Percentiles rank a stretch among this genome's conserved stretches.
These are phyloP conservation scores for Baronia brevicornis DNA, from an alignment of 2,888 invertebrate species.

Conservation along the genomic window DNA sequence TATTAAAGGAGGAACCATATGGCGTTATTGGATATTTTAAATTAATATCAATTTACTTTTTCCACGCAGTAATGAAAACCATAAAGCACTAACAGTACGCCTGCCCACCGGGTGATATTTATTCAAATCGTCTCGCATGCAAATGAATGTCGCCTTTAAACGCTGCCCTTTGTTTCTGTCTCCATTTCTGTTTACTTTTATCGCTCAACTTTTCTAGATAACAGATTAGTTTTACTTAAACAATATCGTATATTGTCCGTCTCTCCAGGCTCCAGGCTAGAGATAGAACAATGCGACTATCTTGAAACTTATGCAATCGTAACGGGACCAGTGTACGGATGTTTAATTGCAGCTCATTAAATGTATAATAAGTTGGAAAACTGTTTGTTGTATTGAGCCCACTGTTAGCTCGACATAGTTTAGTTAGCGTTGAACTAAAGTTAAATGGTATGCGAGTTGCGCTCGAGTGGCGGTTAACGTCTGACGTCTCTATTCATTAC, in stretches of 20 bases:
- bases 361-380: conserved; percentile 29
- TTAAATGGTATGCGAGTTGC: conserved; percentile 58
- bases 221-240: conserved; percentile 55
- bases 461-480: conserved; percentile 55
- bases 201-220: conserved; percentile 46
- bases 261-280: conserved; percentile 38
- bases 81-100: conserved; percentile 35
- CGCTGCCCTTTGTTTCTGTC: conserved; percentile 44
- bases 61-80: conserved; percentile 29
- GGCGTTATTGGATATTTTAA: conserved; percentile 9
- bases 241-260: conserved; percentile 47
- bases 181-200: conserved; percentile 44
- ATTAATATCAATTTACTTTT: conserved; percentile 5
- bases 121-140: conserved; percentile 45
- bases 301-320: conserved; percentile 30
- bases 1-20: conserved; percentile 3
- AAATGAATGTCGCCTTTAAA: conserved; percentile 49
- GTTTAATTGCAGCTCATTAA: conserved; percentile 26
- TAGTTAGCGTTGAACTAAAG: conserved; percentile 35
- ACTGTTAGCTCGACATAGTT: conserved; percentile 45
- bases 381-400: conserved; percentile 33
- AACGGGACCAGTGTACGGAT: conserved; percentile 20
- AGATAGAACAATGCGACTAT: conserved; percentile 41
- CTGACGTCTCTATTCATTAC: conserved; percentile 71
- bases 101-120: conserved; percentile 38